phyloP scores from a whole-genome alignment of 35 echinoderm and acorn worm species.

The Hemicentrotus pulcherrimus region DNA sequence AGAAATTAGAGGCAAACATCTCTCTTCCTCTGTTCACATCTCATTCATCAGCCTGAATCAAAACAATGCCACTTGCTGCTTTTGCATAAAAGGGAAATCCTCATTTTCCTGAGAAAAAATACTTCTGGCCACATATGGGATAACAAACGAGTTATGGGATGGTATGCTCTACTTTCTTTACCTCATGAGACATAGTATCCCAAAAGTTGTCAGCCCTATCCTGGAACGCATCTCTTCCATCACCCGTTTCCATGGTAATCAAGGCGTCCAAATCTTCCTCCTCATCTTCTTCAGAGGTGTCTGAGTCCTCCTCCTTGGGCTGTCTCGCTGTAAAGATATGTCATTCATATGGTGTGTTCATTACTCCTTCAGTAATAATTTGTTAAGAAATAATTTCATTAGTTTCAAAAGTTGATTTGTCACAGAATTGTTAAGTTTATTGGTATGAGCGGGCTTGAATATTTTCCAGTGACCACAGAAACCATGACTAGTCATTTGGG shows the following conservation, averaged over 20 bases:
- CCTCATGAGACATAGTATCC: slow-evolving; percentile 18
- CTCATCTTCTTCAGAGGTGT: background rate
- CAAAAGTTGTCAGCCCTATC: background rate
- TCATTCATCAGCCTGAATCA: too few relatives aligned
- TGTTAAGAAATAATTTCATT: too few relatives aligned
- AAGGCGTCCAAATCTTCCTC: slow-evolving; percentile 23
- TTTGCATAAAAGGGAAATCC: too few relatives aligned
- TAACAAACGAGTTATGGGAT: too few relatives aligned
- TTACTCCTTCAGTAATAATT: background rate
- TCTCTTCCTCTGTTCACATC: too few relatives aligned
- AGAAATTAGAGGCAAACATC: too few relatives aligned
- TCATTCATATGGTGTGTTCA: background rate
- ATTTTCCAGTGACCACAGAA: background rate
- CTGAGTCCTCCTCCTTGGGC: slow-evolving; percentile 63
- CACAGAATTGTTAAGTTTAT: too few relatives aligned
- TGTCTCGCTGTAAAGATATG: slow-evolving; percentile 52
- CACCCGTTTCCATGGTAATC: background rate
- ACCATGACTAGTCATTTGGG: background rate
- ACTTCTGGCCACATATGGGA: too few relatives aligned
- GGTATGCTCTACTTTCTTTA: background rate
- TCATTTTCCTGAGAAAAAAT: too few relatives aligned
- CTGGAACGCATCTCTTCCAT: background rate
- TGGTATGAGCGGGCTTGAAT: background rate
- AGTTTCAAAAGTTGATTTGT: too few relatives aligned
- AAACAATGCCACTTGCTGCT: too few relatives aligned